These are phyloP conservation scores for Corvus hawaiiensis DNA, from an alignment of 2,113 vertebrate species.

Conservation along the genomic window DNA sequence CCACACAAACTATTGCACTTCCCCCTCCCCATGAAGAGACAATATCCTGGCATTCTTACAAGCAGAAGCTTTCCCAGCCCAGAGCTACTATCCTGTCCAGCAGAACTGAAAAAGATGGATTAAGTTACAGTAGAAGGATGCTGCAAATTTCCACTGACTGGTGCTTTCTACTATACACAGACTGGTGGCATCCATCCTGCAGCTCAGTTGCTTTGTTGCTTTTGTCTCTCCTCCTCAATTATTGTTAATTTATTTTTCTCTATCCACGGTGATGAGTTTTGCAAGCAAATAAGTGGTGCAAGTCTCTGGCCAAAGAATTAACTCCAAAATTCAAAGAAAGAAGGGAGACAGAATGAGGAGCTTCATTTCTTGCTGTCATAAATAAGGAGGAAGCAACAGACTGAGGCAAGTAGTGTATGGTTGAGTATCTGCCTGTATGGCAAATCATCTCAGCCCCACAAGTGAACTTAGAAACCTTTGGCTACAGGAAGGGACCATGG, in stretches of 20 bases:
- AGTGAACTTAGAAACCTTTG: not conserved
- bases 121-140: not conserved
- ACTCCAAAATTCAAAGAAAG: not conserved
- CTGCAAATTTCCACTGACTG: not conserved
- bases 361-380: not conserved
- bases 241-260: not conserved
- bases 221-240: not conserved
- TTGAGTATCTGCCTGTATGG: not conserved
- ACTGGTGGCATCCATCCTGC: not conserved
- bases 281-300: not conserved
- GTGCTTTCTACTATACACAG: not conserved
- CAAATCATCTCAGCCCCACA: not conserved
- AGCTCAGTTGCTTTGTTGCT: not conserved
- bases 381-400: not conserved
- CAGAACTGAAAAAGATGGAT: not conserved
- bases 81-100: not conserved
- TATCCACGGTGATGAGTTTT: not conserved
- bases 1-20: not conserved
- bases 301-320: not conserved
- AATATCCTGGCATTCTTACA: not conserved
- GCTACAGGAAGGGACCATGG: not conserved
- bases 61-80: not conserved
- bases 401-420: not conserved
- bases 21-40: not conserved
- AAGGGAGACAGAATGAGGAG: not conserved